These are phyloP conservation scores for Bellardia pandia DNA, from an alignment of 2,888 invertebrate genomes.

Conservation along the genomic window DNA sequence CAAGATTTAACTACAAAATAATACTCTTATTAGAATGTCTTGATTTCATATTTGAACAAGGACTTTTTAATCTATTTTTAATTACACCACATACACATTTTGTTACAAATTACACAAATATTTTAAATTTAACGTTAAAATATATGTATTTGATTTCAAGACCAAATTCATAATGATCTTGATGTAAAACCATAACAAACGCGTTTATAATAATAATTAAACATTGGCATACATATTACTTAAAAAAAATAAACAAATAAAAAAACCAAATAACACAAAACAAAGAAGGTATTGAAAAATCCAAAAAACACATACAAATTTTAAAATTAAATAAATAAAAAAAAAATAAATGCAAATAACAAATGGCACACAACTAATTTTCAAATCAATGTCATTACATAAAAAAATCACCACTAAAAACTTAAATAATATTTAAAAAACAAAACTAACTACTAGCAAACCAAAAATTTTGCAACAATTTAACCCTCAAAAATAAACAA, in stretches of 20 bases:
- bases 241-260: neutral
- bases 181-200: constrained; percentile 65
- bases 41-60: constrained; percentile 6
- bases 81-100: neutral
- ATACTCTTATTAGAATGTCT: neutral
- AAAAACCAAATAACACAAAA: neutral
- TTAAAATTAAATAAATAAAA: constrained; percentile 3
- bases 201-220: constrained; percentile 51
- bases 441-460: constrained; percentile 39
- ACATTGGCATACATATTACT: constrained; percentile 42
- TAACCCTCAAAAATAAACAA: constrained; percentile 49
- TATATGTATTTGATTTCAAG: constrained; percentile 53
- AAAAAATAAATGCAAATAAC: constrained; percentile 57
- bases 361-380: constrained; percentile 53
- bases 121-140: constrained; percentile 5
- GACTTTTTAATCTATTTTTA: constrained; percentile 27
- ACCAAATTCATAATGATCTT: constrained; percentile 58
- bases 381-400: constrained; percentile 72
- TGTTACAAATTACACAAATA: constrained; percentile 1
- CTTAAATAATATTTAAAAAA: constrained; percentile 6
- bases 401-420: constrained; percentile 14
- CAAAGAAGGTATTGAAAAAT: constrained; percentile 63
- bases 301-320: constrained; percentile 25
- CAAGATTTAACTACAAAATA: neutral
- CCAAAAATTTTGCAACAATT: constrained; percentile 68